Evolutionary conservation across 1,140 invertebrate genomes (phyloP), one percentile per base, ranked within the genome.

Genomic region (Acyrthosiphon pisum): DNA sequence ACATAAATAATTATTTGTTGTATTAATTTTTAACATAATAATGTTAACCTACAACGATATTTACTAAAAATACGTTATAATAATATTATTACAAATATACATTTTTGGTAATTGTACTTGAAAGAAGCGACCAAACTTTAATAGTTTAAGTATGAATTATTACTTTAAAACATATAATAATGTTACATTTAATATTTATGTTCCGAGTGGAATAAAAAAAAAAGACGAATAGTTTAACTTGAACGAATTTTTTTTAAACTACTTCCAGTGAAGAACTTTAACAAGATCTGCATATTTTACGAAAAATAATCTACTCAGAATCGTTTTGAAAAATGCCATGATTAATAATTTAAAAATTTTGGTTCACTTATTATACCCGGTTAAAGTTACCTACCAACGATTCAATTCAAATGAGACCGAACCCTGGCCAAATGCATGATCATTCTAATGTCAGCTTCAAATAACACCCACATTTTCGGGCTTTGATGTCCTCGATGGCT

Each of bases 121-220:
- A 76, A 76, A 76, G 60, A n/a, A 76, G 60, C 30, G n/a, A 76
- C 60, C 60, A 76, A 60, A 76, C 60, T 76, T 76, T 76, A 76
- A 76, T 76, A 35, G 60, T 76, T 76, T 76, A 76, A 76, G 60
- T 76, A 76, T 76, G 60, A 76, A n/a, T 76, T 76, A 76, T 76
- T 76, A 76, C 60, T 76, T 18, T 18, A 76, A 76, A 76, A 76
- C n/a, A n/a, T 76, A 76, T n/a, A 76, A 76, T 76, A n/a, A 76
- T 76, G 60, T 76, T 76, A 76, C n/a, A 76, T 76, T 76, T 76
- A 76, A 76, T 76, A 76, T 76, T 76, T 76, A 76, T 76, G 60
- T n/a, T 68, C 14, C 60, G 20, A 76, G 60, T 76, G 14, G 30
- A 76, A 68, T 68, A 41, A 60, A 60, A 60, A 60, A 68, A 76